Evolutionary conservation across 2,113 vertebrate genomes (phyloP).

Genomic region (Ciconia maguari): DNA sequence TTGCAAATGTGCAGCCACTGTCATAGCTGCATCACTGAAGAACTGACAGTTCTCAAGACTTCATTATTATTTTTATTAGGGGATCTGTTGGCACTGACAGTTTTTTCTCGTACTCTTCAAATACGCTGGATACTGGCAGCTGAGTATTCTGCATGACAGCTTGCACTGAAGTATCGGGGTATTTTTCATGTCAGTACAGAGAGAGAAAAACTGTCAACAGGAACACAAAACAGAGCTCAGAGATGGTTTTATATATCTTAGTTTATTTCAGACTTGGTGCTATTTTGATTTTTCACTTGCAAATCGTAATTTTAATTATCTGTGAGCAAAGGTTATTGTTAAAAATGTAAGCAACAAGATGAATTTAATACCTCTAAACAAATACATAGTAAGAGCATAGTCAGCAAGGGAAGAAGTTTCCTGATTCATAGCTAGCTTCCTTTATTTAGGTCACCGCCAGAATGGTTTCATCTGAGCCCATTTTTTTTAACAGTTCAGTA

Average conservation of each 20-base stretch:
- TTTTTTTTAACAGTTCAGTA: background rate
- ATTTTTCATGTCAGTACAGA: conserved; percentile 40
- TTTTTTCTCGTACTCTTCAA: conserved; percentile 51
- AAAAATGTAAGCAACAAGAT: background rate
- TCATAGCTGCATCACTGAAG: conserved; percentile 22
- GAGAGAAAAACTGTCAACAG: conserved; percentile 20
- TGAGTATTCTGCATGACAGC: conserved; percentile 18
- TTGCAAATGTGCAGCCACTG: background rate
- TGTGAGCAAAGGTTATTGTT: background rate
- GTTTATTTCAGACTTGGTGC: conserved; percentile 23
- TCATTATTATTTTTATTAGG: conserved; percentile 55
- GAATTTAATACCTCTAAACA: background rate
- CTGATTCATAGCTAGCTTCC: background rate
- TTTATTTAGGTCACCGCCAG: conserved; percentile 44
- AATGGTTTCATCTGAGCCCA: conserved; percentile 11
- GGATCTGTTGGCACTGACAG: conserved; percentile 2
- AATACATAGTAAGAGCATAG: background rate
- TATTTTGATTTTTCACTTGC: conserved; percentile 27
- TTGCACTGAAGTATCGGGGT: background rate
- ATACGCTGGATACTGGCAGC: background rate
- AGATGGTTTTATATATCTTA: conserved; percentile 12
- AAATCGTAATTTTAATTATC: conserved; percentile 5
- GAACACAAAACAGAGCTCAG: conserved; percentile 17
- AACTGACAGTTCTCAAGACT: conserved; percentile 44
- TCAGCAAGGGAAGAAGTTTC: background rate